phyloP scores from a whole-genome alignment of 1,140 invertebrate species.

The Drosophila pseudoananassae region DNA sequence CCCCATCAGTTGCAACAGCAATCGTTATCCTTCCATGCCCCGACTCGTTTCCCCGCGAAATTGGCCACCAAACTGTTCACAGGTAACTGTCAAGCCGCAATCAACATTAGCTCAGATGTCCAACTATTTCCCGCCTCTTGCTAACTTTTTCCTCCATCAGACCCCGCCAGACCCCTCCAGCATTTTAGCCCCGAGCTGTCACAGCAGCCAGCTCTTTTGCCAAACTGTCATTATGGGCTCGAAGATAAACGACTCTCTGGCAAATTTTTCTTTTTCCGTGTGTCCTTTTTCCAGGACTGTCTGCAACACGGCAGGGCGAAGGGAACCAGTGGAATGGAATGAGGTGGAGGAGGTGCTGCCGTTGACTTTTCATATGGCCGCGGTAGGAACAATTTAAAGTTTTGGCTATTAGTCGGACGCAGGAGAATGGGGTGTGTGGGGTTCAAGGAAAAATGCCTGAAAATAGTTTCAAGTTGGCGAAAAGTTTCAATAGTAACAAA shows the following conservation, averaged over 20 bases:
- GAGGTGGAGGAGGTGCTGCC: conserved; percentile 23
- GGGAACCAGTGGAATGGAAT: conserved; percentile 1
- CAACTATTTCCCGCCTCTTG: conserved; percentile 12
- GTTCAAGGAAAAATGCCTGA: conserved; percentile 17
- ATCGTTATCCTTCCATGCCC: conserved; percentile 5
- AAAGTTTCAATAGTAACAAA: conserved; percentile 61
- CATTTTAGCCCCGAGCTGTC: conserved; percentile 45
- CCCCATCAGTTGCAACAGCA: conserved; percentile 19
- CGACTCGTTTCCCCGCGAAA: neutral
- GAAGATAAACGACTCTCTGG: conserved; percentile 77
- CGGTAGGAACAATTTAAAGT: conserved; percentile 78
- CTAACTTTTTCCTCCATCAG: conserved; percentile 1
- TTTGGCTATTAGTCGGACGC: conserved; percentile 72
- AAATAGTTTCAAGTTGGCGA: conserved; percentile 78
- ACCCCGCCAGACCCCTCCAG: neutral
- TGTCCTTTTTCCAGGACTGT: conserved; percentile 8
- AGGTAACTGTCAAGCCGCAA: conserved; percentile 51
- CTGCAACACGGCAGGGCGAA: conserved; percentile 6
- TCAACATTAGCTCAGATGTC: conserved; percentile 49
- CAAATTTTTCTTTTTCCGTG: conserved; percentile 52
- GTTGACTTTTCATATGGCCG: conserved; percentile 79
- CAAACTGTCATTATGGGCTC: conserved; percentile 79
- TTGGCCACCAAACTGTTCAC: conserved; percentile 26
- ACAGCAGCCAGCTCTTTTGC: conserved; percentile 69
- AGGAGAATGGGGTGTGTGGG: conserved; percentile 23